These are phyloP conservation scores for Neoarius graeffei DNA, from an alignment of 2,113 vertebrate species.

Conservation along the genomic window DNA sequence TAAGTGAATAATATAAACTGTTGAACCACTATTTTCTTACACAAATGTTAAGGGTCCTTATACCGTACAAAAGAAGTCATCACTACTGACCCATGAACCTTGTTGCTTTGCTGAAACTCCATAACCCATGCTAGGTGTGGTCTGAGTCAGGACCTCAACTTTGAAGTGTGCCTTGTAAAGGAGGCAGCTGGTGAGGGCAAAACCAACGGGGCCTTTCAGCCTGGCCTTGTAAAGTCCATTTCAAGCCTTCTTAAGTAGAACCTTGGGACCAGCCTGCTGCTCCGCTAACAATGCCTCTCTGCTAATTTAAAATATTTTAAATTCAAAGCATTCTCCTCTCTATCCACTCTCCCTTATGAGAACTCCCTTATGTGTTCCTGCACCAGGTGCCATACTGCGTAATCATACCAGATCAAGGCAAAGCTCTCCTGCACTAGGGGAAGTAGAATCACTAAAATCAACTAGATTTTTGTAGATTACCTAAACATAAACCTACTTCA, in stretches of 20 bases:
- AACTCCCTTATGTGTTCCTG: conserved; percentile 29
- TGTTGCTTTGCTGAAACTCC: conserved; percentile 35
- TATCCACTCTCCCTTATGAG: conserved; percentile 20
- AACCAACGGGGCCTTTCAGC: conserved; percentile 35
- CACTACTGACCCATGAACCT: conserved; percentile 34
- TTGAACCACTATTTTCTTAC: conserved; percentile 28
- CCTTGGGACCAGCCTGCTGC: conserved; percentile 42
- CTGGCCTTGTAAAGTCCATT: conserved; percentile 49
- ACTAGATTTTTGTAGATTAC: conserved; percentile 2
- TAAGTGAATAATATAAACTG: conserved; percentile 28
- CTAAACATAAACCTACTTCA: neutral
- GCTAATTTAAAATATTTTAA: conserved; percentile 46
- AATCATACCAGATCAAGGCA: conserved; percentile 12
- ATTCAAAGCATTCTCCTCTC: conserved; percentile 48
- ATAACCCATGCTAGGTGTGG: conserved; percentile 31
- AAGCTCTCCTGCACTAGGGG: neutral
- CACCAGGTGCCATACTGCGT: conserved; percentile 20
- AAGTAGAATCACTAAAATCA: neutral
- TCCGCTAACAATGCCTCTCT: conserved; percentile 45
- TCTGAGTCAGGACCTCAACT: conserved; percentile 42
- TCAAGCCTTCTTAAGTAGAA: conserved; percentile 40
- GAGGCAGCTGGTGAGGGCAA: conserved; percentile 50
- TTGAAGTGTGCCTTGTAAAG: conserved; percentile 54
- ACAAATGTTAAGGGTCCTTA: conserved; percentile 1
- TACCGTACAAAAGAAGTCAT: conserved; percentile 38